Base-by-base conservation (phyloP, 2,113 vertebrate genomes). In the Nothocercus julius region DNA sequence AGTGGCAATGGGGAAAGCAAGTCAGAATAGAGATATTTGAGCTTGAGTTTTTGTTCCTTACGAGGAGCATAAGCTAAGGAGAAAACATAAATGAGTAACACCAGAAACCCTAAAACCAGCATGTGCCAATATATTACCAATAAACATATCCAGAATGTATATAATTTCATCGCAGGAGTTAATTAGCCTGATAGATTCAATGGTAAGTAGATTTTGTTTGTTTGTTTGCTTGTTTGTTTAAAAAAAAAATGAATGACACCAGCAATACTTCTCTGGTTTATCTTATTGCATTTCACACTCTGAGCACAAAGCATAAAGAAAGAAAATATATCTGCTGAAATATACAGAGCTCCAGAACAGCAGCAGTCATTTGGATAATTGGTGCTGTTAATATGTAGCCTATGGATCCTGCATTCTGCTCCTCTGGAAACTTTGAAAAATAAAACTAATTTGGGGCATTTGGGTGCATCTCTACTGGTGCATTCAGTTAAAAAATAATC, bases 401-500 rank as follows among this genome's bases (percentile, higher is more conserved):
- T 85, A 70, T 0, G 0, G 56, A 73, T 66, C 54, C 81, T 76
- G 56, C 40, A 32, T 83, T 90, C 75, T 83, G 36, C 36, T 95
- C 25, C 68, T 90, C 75, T 22, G 79, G 80, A 87, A 95, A 76
- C 54, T 88, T 53, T 76, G 84, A 93, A 95, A 96, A 94, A 95
- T 94, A 89, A 91, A 94, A 88, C 30, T 95, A 85, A 96, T 95
- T 88, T 94, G 2, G 47, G 34, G 18, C 69, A 84, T 84, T 95
- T 93, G 67, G 3, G 53, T 94, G 34, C 68, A 94, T 63, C 11
- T 1, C 25, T 93, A 95, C 56, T 53, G 74, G 93, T 91, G 93
- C 84, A 10, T 96, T 95, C 94, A 95, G 88, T 73, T 94, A 87
- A 94, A 96, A 96, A 91, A 95, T 75, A 93, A 90, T 95, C 0